Conservation (phyloP, 2,888 invertebrate genomes). For the Boloria selene region DNA sequence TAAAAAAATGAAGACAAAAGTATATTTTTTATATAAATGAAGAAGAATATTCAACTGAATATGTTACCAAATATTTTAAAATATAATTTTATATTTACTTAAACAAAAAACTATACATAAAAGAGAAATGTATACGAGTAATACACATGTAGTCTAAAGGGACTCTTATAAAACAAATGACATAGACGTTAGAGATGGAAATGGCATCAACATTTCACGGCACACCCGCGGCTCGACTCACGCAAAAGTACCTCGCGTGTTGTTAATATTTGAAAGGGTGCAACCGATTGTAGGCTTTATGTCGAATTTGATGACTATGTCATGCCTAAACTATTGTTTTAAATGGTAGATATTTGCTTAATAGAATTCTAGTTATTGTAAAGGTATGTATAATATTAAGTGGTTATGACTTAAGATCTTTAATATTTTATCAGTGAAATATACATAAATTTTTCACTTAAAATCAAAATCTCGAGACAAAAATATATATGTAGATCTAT, state of each 20-base stretch:
- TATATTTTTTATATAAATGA: too few relatives aligned
- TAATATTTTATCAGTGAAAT: too few relatives aligned
- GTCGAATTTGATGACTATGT: background rate
- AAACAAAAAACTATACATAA: background rate
- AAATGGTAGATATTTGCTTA: conserved; percentile 1
- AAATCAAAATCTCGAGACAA: too few relatives aligned
- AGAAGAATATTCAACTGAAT: too few relatives aligned
- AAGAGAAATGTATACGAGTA: background rate
- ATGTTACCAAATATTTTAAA: too few relatives aligned
- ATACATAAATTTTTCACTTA: too few relatives aligned
- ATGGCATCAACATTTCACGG: conserved; percentile 59
- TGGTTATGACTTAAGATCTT: background rate
- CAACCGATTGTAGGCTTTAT: conserved; percentile 40
- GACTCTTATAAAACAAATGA: conserved; percentile 30
- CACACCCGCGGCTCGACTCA: conserved; percentile 43
- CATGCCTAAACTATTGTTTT: conserved; percentile 9
- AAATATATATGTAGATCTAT: too few relatives aligned
- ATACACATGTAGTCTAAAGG: conserved; percentile 9
- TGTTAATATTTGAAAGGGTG: conserved; percentile 61
- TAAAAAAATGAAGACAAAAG: too few relatives aligned
- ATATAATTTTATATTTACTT: too few relatives aligned
- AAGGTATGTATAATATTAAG: background rate
- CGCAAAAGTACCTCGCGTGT: conserved; percentile 51
- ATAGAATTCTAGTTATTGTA: background rate
- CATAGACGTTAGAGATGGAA: conserved; percentile 47